phyloP scores from a whole-genome alignment of 2,113 vertebrate genomes.

The Echinops telfairi region DNA sequence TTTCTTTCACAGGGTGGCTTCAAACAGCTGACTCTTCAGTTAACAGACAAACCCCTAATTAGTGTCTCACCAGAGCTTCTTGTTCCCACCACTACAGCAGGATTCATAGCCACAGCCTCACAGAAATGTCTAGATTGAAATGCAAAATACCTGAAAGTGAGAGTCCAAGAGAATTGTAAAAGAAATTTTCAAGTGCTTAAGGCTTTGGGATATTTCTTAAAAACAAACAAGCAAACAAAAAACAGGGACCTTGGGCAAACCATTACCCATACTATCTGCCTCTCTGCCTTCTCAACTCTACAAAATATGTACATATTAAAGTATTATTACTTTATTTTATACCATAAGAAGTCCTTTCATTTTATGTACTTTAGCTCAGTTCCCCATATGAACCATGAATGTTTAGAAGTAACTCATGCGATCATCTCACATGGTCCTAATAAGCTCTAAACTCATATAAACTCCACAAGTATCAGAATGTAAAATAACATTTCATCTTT shows the following conservation, averaged over 20 bases:
- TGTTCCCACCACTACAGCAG: no score
- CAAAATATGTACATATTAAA: slow-evolving; percentile 6
- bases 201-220: no score
- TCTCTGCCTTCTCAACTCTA: background rate
- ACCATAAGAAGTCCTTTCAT: background rate
- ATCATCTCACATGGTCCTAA: background rate
- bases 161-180: background rate
- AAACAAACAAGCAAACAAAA: no score
- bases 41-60: no score
- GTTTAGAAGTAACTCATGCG: background rate
- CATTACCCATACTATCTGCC: no score
- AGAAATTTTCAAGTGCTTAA: background rate
- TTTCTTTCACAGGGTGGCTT: no score
- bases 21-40: no score
- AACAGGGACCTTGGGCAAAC: no score
- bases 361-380: slow-evolving; percentile 26
- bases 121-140: background rate
- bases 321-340: background rate
- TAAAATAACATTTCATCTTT: background rate
- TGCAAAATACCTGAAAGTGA: background rate
- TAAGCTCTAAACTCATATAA: background rate
- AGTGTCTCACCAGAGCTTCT: no score
- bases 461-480: background rate
- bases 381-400: background rate
- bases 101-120: background rate